These are phyloP conservation scores for Escarpia spicata DNA, from an alignment of 2,888 invertebrate species.

Conservation along the genomic window DNA sequence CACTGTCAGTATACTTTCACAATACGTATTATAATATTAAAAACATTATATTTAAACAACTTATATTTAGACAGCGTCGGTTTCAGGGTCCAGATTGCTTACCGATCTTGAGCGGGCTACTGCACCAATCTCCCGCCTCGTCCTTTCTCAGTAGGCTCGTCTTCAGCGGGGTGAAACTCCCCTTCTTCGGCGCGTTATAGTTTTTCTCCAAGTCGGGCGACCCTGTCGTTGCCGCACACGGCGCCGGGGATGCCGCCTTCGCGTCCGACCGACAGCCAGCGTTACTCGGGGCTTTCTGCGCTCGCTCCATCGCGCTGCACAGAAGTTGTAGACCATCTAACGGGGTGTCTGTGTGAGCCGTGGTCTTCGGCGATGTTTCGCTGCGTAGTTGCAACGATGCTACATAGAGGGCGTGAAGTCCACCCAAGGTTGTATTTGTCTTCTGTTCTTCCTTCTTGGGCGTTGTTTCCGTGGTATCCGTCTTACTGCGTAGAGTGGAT, in stretches of 20 bases:
- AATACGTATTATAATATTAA: background rate
- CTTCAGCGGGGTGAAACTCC: background rate
- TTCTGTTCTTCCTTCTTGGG: background rate
- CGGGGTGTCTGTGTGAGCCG: background rate
- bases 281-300: background rate
- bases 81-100: background rate
- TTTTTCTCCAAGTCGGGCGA: conserved; percentile 38
- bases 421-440: background rate
- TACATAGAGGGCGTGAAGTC: background rate
- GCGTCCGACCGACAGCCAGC: background rate
- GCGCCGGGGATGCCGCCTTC: conserved; percentile 27
- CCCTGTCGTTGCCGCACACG: background rate
- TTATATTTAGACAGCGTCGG: background rate
- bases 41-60: background rate
- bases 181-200: conserved; percentile 40
- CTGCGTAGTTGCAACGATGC: background rate
- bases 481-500: background rate
- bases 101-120: conserved; percentile 21
- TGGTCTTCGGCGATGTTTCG: background rate
- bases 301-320: conserved; percentile 16
- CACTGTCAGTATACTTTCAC: background rate
- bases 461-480: background rate
- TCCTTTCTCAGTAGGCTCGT: conserved; percentile 1
- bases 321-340: background rate
- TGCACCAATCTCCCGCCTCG: conserved; percentile 14